Evolutionary conservation across 2,797 vertebrate species (phyloP), one percentile per base, ranked within the genome.

Genomic region (Gymnopithys bicolor): DNA sequence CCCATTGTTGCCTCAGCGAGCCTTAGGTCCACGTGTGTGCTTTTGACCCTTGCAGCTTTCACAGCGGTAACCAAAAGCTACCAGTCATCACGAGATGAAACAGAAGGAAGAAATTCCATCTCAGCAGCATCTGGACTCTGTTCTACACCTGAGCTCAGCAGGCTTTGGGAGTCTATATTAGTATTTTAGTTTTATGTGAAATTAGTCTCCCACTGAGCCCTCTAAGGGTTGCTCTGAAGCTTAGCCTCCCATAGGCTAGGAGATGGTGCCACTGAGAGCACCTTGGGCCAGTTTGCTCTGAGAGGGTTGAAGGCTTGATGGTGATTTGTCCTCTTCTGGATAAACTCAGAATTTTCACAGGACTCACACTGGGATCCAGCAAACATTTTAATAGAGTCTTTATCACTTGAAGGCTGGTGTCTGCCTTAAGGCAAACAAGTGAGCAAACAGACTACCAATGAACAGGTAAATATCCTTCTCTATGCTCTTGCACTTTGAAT

Each of bases 251-350:
- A 0, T 17, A 55, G 43, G 13, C n/a, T 46, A 1, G 19, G 28
- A 60, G 53, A 23, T 7, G 16, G 11, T 51, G 59, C 35, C 55
- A 11, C 43, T 70, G n/a, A 5, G 7, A 58, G 9, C 1, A 5
- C 0, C 0, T 15, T 6, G 2, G n/a, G 35, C 13, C 13, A 3
- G 0, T 33, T 33, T 55, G 9, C 77, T 80, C 52, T 64, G 60
- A 74, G n/a, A 21, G 17, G 13, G 5, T 48, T 74, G 48, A 85
- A 70, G 35, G 25, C 24, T 90, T 56, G 37, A 59, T 27, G 32
- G 33, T 37, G 3, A 4, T 28, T 32, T 51, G 15, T 23, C 4
- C 13, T 6, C 16, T 85, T 91, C 19, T 70, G 32, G 19, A 27
- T 45, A 80, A 80, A 74, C 14, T 66, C 35, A 63, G 16, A 83